Conservation (phyloP, 2,113 vertebrate species). For the Muscicapa adusta region DNA sequence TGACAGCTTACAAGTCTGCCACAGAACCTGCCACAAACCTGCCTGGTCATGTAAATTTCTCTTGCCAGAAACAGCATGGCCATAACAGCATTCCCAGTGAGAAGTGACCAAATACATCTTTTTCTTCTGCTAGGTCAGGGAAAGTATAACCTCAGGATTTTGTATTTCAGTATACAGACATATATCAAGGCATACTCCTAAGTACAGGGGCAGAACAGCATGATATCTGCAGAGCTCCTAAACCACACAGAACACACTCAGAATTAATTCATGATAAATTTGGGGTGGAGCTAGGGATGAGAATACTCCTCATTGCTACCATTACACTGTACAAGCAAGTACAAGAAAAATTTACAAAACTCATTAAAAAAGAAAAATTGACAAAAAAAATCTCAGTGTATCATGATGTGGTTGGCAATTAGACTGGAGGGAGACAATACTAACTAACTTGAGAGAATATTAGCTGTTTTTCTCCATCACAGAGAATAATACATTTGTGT, state of each 20-base stretch:
- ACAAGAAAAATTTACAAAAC: neutral
- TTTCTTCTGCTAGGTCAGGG: neutral
- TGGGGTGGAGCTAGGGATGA: neutral
- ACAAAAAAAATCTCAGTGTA: neutral
- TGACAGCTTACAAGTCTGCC: neutral
- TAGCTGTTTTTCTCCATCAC: neutral
- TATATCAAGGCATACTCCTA: neutral
- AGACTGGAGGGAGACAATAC: neutral
- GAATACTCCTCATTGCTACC: neutral
- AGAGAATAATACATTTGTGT: neutral
- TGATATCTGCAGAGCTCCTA: neutral
- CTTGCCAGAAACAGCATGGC: neutral
- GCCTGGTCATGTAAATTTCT: neutral
- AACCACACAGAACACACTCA: neutral
- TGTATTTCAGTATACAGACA: neutral
- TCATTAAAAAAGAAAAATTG: neutral
- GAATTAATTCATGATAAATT: neutral
- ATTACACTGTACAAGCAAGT: neutral
- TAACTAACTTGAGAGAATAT: neutral
- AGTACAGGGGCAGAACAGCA: neutral
- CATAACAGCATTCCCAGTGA: neutral
- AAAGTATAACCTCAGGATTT: neutral
- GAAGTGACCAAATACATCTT: neutral
- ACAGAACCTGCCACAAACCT: neutral
- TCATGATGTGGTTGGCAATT: neutral